These are phyloP conservation scores for Cossypha polioptera DNA, from an alignment of 2,797 vertebrate species.

Conservation along the genomic window DNA sequence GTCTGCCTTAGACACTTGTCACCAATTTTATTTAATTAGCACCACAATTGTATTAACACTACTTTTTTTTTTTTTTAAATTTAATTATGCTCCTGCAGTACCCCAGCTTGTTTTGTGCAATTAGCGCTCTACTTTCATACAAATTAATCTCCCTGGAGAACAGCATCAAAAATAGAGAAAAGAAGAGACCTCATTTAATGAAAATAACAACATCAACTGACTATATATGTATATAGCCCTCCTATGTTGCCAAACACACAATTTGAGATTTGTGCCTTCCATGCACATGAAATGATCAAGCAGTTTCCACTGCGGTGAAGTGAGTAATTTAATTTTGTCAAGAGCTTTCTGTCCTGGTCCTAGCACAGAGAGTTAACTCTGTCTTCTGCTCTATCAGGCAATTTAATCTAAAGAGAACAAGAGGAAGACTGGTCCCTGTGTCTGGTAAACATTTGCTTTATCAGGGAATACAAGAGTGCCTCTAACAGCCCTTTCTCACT, in stretches of 20 bases:
- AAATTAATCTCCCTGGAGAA: slow-evolving; percentile 73
- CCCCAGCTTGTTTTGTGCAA: slow-evolving; percentile 72
- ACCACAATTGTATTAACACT: slow-evolving; percentile 68
- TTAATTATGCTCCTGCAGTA: slow-evolving; percentile 66
- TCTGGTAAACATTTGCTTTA: slow-evolving; percentile 39
- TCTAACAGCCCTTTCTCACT: slow-evolving; percentile 9
- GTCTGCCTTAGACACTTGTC: slow-evolving; percentile 67
- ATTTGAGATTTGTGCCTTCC: slow-evolving; percentile 2
- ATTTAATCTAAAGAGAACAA: slow-evolving; percentile 40
- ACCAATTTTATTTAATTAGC: slow-evolving; percentile 74
- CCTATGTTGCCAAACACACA: slow-evolving; percentile 45
- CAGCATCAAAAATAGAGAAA: slow-evolving; percentile 32
- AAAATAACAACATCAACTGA: slow-evolving; percentile 50
- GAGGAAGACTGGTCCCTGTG: slow-evolving; percentile 18
- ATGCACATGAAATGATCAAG: neutral
- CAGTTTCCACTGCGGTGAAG: neutral
- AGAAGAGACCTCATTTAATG: slow-evolving; percentile 61
- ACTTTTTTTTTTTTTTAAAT: slow-evolving; percentile 53
- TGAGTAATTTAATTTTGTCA: neutral
- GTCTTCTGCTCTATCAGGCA: slow-evolving; percentile 19
- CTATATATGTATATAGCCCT: slow-evolving; percentile 28
- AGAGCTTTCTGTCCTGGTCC: neutral
- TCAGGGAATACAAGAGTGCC: neutral
- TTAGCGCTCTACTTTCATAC: slow-evolving; percentile 66
- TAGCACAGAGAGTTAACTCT: slow-evolving; percentile 6